phyloP scores from a whole-genome alignment of 2,113 vertebrate genomes.

The Hemicordylus capensis region DNA sequence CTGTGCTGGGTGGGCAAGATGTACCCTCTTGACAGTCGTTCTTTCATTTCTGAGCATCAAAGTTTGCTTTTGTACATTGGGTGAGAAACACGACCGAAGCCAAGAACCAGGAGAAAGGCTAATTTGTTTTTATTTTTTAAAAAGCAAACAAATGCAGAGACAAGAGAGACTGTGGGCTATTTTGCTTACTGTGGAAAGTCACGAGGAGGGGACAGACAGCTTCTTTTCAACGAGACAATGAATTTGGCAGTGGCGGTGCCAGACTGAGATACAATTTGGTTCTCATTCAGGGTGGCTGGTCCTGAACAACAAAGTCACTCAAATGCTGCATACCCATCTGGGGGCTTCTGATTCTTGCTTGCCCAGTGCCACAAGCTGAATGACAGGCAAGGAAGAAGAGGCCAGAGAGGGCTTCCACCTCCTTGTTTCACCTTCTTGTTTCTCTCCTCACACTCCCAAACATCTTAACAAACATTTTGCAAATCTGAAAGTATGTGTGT shows the following conservation, averaged over 20 bases:
- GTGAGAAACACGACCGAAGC: not conserved
- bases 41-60: not conserved
- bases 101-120: not conserved
- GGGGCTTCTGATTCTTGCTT: not conserved
- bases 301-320: not conserved
- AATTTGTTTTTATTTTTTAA: not conserved
- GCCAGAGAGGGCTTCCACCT: no score
- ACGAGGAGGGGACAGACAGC: not conserved
- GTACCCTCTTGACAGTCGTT: not conserved
- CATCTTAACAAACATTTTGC: not conserved
- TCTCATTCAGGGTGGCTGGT: not conserved
- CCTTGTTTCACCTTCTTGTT: not conserved
- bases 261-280: not conserved
- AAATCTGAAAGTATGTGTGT: not conserved
- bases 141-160: not conserved
- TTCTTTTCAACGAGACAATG: not conserved
- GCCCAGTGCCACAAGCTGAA: not conserved
- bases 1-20: no score
- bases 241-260: not conserved
- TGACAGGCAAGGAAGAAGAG: not conserved
- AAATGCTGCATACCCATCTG: not conserved
- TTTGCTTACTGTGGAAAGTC: not conserved
- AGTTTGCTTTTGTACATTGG: not conserved
- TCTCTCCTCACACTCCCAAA: not conserved
- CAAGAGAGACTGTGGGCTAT: constrained; percentile 4